Evolutionary conservation across 2,797 vertebrate species (phyloP), one percentile per base, ranked within the genome.

Genomic region (Intellagama lesueurii): DNA sequence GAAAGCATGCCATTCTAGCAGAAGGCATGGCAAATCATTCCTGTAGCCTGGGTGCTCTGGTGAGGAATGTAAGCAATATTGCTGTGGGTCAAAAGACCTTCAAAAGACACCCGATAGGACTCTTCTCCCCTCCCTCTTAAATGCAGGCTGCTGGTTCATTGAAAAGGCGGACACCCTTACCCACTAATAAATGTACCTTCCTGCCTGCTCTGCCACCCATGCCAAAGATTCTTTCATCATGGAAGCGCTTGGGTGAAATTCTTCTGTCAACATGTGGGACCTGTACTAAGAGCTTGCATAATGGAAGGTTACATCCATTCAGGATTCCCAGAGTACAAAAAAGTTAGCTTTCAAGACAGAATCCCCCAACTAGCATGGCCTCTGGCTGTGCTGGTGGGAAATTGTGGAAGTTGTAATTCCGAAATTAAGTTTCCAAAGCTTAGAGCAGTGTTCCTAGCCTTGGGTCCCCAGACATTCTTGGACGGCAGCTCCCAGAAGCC

Each of bases 1-100:
- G 81, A 85, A 88, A 68, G 22, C 60, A 76, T 69, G 78, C 52
- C 56, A 52, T 90, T 87, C 44, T 76, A 77, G 49, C 28, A 16
- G 72, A n/a, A 4, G 64, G 5, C 85, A 89, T 79, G 85, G 81
- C 66, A 89, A 60, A 72, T 75, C 2, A 30, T 7, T 69, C 44
- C 66, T 52, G 26, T 4, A 47, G 81, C 30, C 14, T 35, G 49
- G 30, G 22, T 52, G 2, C 28, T 12, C 7, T 19, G 8, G 81
- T 2, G 77, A 52, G 44, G 32, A 83, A 35, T 19, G 16, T 22
- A n/a, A 77, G n/a, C 52, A 80, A 32, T 30, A 81, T 22, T 47
- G 70, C 40, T 47, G 60, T n/a, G 22, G 22, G 30, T 26, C 17
- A 40, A 77, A 69, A 9, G 5, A 1, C 19, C 17, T 60, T 24